A percentile compares a stretch with the other conserved stretches of the same genome.
Conservation (phyloP, 2,113 vertebrate genomes). For the Scopus umbretta region DNA sequence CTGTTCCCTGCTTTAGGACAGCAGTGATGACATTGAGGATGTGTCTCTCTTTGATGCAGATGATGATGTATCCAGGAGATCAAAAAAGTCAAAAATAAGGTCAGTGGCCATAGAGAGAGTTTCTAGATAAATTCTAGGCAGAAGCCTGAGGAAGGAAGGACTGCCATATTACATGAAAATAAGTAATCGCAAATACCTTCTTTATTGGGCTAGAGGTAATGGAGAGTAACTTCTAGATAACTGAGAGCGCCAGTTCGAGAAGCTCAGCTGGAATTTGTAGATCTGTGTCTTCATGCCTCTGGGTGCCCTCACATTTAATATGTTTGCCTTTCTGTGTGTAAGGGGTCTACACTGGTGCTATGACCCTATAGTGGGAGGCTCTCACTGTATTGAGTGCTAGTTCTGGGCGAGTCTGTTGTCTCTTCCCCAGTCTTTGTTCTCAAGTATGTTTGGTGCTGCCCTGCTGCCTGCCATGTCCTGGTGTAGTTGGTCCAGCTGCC, state of each 20-base stretch:
- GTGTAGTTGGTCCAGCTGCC: background rate
- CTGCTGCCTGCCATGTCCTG: background rate
- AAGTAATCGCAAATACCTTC: background rate
- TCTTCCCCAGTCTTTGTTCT: background rate
- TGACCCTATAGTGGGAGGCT: accelerated
- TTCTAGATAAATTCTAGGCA: background rate
- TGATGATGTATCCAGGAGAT: conserved; percentile 76
- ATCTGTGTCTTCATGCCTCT: background rate
- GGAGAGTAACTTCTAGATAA: background rate
- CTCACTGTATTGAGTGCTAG: accelerated
- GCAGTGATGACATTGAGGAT: conserved; percentile 85
- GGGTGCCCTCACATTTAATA: too few relatives aligned
- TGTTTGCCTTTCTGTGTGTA: background rate
- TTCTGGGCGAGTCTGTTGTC: accelerated
- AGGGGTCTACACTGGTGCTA: background rate
- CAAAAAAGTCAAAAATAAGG: conserved; percentile 81
- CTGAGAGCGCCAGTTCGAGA: background rate
- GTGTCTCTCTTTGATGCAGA: conserved; percentile 93
- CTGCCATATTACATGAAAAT: accelerated
- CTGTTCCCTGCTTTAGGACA: conserved; percentile 70
- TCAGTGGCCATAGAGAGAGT: conserved; percentile 13
- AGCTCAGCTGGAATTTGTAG: accelerated
- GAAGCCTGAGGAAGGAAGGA: too few relatives aligned
- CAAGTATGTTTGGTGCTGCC: background rate
- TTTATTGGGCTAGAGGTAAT: background rate